These are phyloP conservation scores for Salarias fasciatus DNA, from an alignment of 2,797 vertebrate genomes.

Conservation along the genomic window DNA sequence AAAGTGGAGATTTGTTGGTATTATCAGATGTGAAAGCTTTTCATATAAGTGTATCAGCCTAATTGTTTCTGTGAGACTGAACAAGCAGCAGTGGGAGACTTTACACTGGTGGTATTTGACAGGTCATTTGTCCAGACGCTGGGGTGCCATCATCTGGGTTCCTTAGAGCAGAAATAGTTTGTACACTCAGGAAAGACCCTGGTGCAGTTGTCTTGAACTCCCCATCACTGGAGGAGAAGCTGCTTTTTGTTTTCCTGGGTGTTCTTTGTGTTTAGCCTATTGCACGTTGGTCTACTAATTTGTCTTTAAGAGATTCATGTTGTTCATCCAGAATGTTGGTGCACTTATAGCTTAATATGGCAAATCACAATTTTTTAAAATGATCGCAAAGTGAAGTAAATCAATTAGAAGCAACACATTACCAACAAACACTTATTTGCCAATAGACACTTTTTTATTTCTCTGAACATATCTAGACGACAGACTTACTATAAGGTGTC, in stretches of 20 bases:
- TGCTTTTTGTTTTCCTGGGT: neutral
- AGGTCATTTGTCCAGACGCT: constrained; percentile 28
- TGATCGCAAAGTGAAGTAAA: too few species aligned
- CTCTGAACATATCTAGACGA: too few species aligned
- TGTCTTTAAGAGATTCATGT: neutral
- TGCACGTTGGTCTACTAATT: too few species aligned
- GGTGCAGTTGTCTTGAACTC: constrained; percentile 9
- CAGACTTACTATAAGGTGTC: too few species aligned
- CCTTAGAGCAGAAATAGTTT: constrained; percentile 18
- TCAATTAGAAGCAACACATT: too few species aligned
- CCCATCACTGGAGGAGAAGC: neutral
- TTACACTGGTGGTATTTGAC: constrained; percentile 6
- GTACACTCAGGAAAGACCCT: neutral
- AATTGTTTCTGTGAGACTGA: constrained; percentile 16
- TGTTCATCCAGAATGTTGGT: neutral
- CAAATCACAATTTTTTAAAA: too few species aligned
- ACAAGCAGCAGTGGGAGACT: constrained; percentile 16
- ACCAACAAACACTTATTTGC: too few species aligned
- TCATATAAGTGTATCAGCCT: neutral
- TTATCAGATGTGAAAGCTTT: neutral
- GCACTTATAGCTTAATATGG: too few species aligned
- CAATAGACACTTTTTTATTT: too few species aligned
- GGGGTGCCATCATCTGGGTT: constrained; percentile 12
- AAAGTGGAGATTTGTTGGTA: constrained; percentile 5
- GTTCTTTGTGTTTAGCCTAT: too few species aligned